Conservation (phyloP, 2,797 vertebrate species). For the Sternotherus odoratus region DNA sequence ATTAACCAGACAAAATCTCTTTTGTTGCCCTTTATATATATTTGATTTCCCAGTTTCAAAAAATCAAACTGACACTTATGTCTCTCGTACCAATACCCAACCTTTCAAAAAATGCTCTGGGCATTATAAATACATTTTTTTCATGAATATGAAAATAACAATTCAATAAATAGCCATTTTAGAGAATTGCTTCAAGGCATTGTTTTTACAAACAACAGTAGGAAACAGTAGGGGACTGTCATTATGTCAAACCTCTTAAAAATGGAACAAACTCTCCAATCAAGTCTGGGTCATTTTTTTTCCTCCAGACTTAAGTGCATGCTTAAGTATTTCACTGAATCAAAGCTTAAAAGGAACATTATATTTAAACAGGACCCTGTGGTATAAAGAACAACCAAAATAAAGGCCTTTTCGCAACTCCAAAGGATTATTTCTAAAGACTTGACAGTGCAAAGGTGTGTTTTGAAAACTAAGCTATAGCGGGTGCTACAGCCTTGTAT, state of each 20-base stretch:
- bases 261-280: constrained; percentile 69
- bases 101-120: constrained; percentile 69
- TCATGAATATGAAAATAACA: constrained; percentile 71
- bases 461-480: neutral
- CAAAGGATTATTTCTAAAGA: neutral
- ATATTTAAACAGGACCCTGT: neutral
- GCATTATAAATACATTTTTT: constrained; percentile 76
- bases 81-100: constrained; percentile 70
- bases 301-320: neutral
- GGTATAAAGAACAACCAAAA: neutral
- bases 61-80: constrained; percentile 74
- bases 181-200: constrained; percentile 74
- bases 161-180: constrained; percentile 78
- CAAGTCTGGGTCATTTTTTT: neutral
- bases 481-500: fast-evolving
- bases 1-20: constrained; percentile 70
- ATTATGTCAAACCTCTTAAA: constrained; percentile 66
- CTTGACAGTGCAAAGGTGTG: neutral
- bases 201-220: constrained; percentile 81
- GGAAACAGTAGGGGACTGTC: constrained; percentile 77
- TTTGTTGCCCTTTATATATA: constrained; percentile 59
- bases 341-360: neutral
- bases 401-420: neutral
- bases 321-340: neutral
- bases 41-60: constrained; percentile 77